Percentiles rank a stretch among this genome's conserved stretches.
Evolutionary conservation across 2,797 vertebrate genomes (phyloP).

Genomic region (Florisuga fusca): DNA sequence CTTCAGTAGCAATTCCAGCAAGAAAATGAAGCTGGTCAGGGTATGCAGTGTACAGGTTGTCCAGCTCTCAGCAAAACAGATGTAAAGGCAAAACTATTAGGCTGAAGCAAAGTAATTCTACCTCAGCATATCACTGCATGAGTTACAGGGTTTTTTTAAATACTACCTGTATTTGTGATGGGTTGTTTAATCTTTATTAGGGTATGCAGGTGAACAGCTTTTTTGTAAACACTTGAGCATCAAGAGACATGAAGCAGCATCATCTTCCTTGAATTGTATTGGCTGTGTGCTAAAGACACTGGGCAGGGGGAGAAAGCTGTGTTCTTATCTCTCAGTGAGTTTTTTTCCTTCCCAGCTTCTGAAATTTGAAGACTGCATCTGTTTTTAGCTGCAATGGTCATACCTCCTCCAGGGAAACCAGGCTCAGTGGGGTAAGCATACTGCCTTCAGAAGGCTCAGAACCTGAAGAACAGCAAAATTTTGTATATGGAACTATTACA

Average conservation of each 20-base stretch:
- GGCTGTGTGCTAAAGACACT: not conserved
- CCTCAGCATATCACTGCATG: not conserved
- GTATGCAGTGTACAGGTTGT: not conserved
- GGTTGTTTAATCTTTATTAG: not conserved
- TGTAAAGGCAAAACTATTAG: not conserved
- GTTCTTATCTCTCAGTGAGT: not conserved
- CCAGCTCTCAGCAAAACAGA: not conserved
- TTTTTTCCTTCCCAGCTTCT: not conserved
- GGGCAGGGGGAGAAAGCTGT: not conserved
- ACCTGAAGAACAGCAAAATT: not conserved
- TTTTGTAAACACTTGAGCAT: not conserved
- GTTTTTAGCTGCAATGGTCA: not conserved
- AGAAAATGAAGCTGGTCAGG: not conserved
- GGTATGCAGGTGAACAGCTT: not conserved
- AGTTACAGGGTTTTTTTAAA: not conserved
- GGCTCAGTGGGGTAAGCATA: not conserved
- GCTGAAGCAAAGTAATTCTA: not conserved
- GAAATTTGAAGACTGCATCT: not conserved
- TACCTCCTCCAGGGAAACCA: not conserved
- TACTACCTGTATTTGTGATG: not conserved
- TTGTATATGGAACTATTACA: not conserved
- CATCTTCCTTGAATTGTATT: not conserved
- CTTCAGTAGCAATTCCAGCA: conserved; percentile 23
- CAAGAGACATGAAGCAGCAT: not conserved
- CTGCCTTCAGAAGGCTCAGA: not conserved